phyloP scores from a whole-genome alignment of 2,888 invertebrate genomes.

The Drosophila merina region DNA sequence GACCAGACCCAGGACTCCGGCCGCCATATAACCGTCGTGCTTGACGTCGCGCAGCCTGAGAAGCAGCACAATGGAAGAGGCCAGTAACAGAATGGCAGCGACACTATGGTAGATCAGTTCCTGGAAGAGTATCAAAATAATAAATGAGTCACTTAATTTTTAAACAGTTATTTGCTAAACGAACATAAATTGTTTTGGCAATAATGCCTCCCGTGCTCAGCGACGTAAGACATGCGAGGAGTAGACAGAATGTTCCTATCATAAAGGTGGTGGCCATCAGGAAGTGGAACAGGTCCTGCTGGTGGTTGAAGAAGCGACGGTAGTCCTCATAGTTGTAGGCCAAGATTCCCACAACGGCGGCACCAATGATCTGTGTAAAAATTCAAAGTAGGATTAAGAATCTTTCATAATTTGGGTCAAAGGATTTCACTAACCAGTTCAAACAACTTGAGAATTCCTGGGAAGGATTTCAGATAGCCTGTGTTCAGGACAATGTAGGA shows the following conservation, averaged over 20 bases:
- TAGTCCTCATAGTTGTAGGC: conserved; percentile 85
- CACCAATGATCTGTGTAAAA: conserved; percentile 88
- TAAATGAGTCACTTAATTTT: neutral
- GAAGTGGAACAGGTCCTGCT: conserved; percentile 88
- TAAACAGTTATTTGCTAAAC: conserved; percentile 36
- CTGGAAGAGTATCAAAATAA: conserved; percentile 84
- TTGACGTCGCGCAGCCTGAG: conserved; percentile 87
- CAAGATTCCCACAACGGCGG: conserved; percentile 89
- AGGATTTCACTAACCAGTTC: conserved; percentile 87
- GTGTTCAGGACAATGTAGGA: conserved; percentile 92
- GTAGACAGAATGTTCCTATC: conserved; percentile 90
- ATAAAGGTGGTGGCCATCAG: conserved; percentile 91
- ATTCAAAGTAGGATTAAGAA: neutral
- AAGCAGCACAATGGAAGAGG: conserved; percentile 88
- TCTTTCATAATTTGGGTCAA: conserved; percentile 48
- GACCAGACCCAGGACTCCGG: conserved; percentile 90
- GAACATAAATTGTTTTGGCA: conserved; percentile 87
- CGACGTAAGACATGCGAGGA: conserved; percentile 90
- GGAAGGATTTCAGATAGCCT: conserved; percentile 90
- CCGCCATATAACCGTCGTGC: conserved; percentile 89
- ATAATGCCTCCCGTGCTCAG: conserved; percentile 92
- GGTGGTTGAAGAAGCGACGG: conserved; percentile 68
- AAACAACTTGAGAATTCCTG: conserved; percentile 92
- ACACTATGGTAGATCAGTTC: conserved; percentile 92
- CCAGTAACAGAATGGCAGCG: conserved; percentile 89